Evolutionary conservation across 2,797 vertebrate genomes (phyloP).

Genomic region (Darevskia nairensis): DNA sequence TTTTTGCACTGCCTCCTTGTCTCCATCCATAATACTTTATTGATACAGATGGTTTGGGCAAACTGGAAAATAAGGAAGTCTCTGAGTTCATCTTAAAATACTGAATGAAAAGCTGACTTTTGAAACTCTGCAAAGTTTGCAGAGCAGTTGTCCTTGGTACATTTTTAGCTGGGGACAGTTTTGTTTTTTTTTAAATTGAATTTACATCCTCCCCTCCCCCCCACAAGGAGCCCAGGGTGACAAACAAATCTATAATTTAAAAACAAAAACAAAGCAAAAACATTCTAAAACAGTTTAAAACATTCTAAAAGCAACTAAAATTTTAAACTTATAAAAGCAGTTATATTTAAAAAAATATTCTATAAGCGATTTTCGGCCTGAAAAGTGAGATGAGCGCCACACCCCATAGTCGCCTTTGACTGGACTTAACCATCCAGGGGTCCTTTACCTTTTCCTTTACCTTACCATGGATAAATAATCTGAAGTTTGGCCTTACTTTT

Average conservation of each 20-base stretch:
- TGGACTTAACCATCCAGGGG: no score
- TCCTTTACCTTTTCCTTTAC: no score
- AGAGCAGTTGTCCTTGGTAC: slow-evolving; percentile 31
- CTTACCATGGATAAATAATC: neutral
- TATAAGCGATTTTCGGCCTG: no score
- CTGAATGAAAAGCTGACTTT: slow-evolving; percentile 34
- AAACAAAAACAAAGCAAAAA: no score
- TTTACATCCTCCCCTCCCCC: no score
- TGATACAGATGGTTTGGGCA: slow-evolving; percentile 48
- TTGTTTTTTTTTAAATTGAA: neutral
- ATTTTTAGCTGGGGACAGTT: neutral
- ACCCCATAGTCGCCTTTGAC: no score
- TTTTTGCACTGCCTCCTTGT: slow-evolving; percentile 8
- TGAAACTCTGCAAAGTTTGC: slow-evolving; percentile 12
- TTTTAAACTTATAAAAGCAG: neutral
- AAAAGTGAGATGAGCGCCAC: no score
- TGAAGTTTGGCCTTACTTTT: neutral
- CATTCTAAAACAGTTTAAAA: no score
- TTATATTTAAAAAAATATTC: neutral
- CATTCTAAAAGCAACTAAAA: no score
- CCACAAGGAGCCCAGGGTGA: no score
- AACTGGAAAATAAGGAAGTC: slow-evolving; percentile 42
- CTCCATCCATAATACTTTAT: slow-evolving; percentile 23
- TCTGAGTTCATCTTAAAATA: slow-evolving; percentile 36
- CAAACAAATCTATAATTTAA: no score